A percentile compares a stretch with the other conserved stretches of the same genome.
Evolutionary conservation across 1,140 invertebrate species (phyloP).

Genomic region (Theocolax elegans): DNA sequence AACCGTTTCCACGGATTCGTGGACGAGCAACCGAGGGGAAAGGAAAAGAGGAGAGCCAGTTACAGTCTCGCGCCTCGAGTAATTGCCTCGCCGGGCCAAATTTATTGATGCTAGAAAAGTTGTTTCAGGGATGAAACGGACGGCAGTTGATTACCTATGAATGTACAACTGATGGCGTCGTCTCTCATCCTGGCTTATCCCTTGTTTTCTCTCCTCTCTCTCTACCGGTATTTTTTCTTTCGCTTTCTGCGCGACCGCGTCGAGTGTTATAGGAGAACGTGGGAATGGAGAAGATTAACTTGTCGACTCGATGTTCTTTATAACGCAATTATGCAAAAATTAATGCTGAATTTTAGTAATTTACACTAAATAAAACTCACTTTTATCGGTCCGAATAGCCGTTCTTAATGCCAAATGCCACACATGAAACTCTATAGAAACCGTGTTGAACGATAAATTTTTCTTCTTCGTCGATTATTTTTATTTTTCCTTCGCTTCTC

Average conservation of each 20-base stretch:
- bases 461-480: neutral
- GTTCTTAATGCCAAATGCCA: constrained; percentile 39
- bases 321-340: constrained; percentile 40
- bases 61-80: constrained; percentile 47
- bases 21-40: neutral
- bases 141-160: constrained; percentile 49
- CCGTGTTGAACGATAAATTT: constrained; percentile 31
- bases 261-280: constrained; percentile 29
- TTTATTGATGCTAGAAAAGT: constrained; percentile 56
- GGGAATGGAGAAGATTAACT: constrained; percentile 44
- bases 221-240: neutral
- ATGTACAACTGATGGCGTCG: constrained; percentile 39
- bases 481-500: too few species aligned
- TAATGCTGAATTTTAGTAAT: constrained; percentile 42
- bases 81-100: constrained; percentile 59
- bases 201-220: constrained; percentile 10
- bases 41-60: neutral
- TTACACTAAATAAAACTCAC: constrained; percentile 42
- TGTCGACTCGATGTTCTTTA: constrained; percentile 38
- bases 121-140: constrained; percentile 52
- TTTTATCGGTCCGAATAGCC: constrained; percentile 29
- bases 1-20: constrained; percentile 2
- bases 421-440: constrained; percentile 40
- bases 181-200: constrained; percentile 35
- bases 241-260: neutral